Evolutionary conservation across 2,888 invertebrate genomes (phyloP).

Genomic region (Noctua pronuba): DNA sequence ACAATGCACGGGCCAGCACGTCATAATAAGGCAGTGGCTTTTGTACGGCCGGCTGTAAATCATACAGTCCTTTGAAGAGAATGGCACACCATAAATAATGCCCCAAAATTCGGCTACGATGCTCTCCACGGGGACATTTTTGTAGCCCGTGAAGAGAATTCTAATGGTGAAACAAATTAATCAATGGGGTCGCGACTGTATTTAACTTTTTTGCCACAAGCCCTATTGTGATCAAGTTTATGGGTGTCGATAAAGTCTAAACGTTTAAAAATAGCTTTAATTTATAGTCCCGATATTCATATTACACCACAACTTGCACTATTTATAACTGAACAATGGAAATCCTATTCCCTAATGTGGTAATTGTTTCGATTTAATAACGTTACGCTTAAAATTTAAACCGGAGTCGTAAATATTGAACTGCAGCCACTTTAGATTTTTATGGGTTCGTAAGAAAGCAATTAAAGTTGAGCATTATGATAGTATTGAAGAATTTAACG

Average conservation of each 20-base stretch:
- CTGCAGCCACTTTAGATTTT: constrained; percentile 85
- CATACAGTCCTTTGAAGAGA: constrained; percentile 88
- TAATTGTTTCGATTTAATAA: constrained; percentile 81
- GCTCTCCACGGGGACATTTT: constrained; percentile 83
- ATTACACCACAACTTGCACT: constrained; percentile 19
- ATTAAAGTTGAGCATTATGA: constrained; percentile 88
- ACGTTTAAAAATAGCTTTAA: constrained; percentile 45
- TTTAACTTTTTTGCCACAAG: constrained; percentile 78
- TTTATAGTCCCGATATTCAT: constrained; percentile 33
- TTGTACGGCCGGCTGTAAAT: constrained; percentile 88
- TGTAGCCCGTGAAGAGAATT: constrained; percentile 83
- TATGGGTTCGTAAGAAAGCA: constrained; percentile 88
- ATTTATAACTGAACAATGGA: constrained; percentile 56
- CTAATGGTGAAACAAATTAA: constrained; percentile 88
- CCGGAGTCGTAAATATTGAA: constrained; percentile 81
- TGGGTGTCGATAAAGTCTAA: constrained; percentile 68
- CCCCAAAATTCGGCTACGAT: constrained; percentile 83
- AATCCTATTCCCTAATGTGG: constrained; percentile 63
- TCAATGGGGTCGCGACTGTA: constrained; percentile 84
- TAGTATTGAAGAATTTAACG: constrained; percentile 89
- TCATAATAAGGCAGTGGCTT: constrained; percentile 89
- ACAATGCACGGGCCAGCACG: constrained; percentile 88
- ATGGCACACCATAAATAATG: constrained; percentile 89
- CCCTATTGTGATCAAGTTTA: constrained; percentile 75
- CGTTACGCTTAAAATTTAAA: constrained; percentile 82